These are phyloP conservation scores for Cantharis rufa DNA, from an alignment of 2,888 invertebrate species.

Conservation along the genomic window DNA sequence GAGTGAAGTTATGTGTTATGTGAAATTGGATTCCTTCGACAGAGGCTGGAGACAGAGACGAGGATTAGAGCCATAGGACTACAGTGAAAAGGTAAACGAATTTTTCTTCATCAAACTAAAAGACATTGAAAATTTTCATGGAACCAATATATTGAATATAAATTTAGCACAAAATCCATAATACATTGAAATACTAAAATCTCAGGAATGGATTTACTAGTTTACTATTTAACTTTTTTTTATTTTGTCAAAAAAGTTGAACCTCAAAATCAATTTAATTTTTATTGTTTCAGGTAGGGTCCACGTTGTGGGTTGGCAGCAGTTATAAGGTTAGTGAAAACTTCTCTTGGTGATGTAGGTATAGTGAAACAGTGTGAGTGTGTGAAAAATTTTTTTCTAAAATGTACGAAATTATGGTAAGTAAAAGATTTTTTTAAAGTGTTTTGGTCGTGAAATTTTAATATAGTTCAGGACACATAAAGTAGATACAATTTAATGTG, in stretches of 20 bases:
- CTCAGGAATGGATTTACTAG: no score
- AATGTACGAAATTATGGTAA: background rate
- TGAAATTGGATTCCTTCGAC: background rate
- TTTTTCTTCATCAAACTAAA: no score
- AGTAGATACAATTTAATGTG: no score
- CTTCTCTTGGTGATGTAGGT: background rate
- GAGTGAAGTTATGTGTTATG: background rate
- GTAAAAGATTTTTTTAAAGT: background rate
- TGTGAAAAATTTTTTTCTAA: background rate
- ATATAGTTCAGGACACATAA: no score
- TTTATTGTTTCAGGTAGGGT: background rate
- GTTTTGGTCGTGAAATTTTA: background rate
- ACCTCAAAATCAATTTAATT: no score
- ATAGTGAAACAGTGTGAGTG: background rate
- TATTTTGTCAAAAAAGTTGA: no score
- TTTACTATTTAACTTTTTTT: no score
- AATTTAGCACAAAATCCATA: no score
- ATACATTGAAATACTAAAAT: no score
- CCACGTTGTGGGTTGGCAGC: background rate
- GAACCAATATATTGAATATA: no score
- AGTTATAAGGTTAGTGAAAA: background rate
- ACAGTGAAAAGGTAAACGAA: background rate
- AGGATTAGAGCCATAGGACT: background rate
- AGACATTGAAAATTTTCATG: no score
- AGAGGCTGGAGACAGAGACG: background rate